Evolutionary conservation across 2,113 vertebrate species (phyloP).

Genomic region (Stomatorhinus ivindoensis): DNA sequence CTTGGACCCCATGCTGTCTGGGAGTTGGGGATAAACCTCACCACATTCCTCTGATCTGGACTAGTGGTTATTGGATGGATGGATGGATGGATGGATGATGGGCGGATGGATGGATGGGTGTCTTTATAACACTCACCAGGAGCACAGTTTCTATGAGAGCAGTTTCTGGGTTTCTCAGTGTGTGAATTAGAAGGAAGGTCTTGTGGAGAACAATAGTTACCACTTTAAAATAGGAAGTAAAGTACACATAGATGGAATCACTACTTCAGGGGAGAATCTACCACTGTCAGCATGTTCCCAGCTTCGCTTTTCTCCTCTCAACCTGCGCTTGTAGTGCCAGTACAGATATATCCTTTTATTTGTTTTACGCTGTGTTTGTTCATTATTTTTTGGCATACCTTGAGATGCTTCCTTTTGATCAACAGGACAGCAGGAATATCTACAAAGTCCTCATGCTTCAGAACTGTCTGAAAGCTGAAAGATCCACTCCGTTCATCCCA

Average conservation of each 20-base stretch:
- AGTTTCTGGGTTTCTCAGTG: background rate
- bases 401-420: background rate
- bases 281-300: background rate
- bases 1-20: background rate
- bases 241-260: background rate
- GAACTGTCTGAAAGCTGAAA: no score
- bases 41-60: background rate
- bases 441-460: background rate
- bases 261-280: background rate
- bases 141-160: background rate
- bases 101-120: background rate
- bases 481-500: constrained; percentile 1
- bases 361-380: background rate
- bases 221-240: background rate
- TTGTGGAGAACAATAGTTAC: background rate
- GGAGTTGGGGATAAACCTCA: background rate
- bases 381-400: background rate
- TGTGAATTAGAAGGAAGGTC: background rate
- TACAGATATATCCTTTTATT: background rate
- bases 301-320: background rate
- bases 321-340: background rate
- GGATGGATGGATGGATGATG: background rate
- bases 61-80: background rate
- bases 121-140: background rate
- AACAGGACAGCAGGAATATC: background rate